Percentiles rank a stretch among this genome's conserved stretches.
Evolutionary conservation across 2,113 vertebrate species (phyloP).

Genomic region (Colossoma macropomum): DNA sequence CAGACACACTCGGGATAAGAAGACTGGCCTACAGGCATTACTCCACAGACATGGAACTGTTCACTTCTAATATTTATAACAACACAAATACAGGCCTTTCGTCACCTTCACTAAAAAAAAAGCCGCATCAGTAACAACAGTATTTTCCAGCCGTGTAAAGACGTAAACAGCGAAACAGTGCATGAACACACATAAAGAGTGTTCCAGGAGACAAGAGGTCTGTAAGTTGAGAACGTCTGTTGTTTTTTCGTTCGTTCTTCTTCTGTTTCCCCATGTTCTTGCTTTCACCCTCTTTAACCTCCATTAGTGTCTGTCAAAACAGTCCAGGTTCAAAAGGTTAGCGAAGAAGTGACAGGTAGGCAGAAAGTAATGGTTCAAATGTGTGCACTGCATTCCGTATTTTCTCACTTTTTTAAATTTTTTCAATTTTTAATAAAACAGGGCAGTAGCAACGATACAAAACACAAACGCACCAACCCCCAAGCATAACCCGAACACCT

Average conservation of each 20-base stretch:
- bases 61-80: not conserved
- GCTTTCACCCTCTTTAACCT: not conserved
- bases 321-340: not conserved
- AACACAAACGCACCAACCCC: too few relatives aligned
- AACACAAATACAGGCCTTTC: not conserved
- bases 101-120: not conserved
- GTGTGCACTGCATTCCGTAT: too few relatives aligned
- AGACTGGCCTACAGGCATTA: not conserved
- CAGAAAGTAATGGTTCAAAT: not conserved
- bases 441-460: too few relatives aligned
- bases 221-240: not conserved
- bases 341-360: not conserved
- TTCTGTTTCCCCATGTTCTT: not conserved
- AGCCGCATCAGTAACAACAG: not conserved
- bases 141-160: not conserved
- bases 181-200: not conserved
- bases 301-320: conserved; percentile 26
- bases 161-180: conserved; percentile 2
- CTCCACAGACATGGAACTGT: not conserved
- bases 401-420: too few relatives aligned
- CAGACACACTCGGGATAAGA: conserved; percentile 8
- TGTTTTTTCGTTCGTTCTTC: not conserved
- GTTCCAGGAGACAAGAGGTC: conserved; percentile 18
- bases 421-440: too few relatives aligned
- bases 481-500: too few relatives aligned